Conservation (phyloP, 1,140 invertebrate genomes). For the Eriocheir sinensis region DNA sequence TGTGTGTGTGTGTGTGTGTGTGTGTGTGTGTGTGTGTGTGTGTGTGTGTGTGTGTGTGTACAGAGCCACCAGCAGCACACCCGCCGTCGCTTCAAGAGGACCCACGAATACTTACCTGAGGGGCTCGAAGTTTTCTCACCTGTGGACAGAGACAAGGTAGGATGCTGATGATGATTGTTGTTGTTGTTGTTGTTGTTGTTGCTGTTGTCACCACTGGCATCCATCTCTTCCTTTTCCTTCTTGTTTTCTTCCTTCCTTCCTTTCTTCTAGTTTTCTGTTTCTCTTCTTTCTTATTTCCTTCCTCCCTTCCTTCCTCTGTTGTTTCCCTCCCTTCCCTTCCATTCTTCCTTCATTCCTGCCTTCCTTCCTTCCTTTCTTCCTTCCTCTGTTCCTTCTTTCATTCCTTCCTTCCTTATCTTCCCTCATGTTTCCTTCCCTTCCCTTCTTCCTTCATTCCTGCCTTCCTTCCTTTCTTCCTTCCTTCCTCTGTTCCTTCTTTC, state of each 20-base stretch:
- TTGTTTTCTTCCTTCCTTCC: background rate
- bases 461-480: too few relatives aligned
- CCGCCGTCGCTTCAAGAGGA: conserved; percentile 46
- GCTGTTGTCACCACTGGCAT: background rate
- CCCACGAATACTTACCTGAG: conserved; percentile 38
- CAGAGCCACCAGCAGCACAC: background rate
- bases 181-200: background rate
- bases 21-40: background rate
- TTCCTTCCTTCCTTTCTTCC: too few relatives aligned
- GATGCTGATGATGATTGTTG: background rate
- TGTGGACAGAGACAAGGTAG: conserved; percentile 58
- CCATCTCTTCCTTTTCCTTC: background rate
- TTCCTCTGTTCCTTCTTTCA: too few relatives aligned
- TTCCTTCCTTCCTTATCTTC: too few relatives aligned
- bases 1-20: background rate
- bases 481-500: too few relatives aligned
- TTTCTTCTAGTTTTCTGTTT: background rate
- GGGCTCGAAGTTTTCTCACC: conserved; percentile 37
- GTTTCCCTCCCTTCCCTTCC: background rate
- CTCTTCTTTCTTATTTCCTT: background rate
- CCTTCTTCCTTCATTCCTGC: too few relatives aligned
- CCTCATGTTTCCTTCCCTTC: too few relatives aligned
- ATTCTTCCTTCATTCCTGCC: too few relatives aligned
- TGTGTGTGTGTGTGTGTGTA: background rate
- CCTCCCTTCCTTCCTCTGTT: background rate